Conservation (phyloP, 2,888 invertebrate genomes). For the Macrosoma leucophasiata region DNA sequence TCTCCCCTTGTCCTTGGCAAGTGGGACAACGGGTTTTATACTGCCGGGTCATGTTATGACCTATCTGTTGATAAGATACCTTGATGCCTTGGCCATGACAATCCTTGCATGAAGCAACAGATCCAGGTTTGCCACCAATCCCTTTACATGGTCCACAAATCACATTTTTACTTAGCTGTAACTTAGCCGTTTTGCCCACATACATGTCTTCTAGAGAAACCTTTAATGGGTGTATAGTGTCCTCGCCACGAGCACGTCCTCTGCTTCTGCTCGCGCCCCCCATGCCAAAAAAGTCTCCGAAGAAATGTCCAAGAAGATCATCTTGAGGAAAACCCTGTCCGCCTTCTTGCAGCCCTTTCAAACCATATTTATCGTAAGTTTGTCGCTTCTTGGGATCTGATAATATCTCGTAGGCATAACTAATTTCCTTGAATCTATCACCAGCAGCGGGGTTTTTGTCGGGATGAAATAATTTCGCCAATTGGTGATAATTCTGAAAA, state of each 20-base stretch:
- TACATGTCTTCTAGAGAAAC: conserved; percentile 94
- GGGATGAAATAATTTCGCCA: conserved; percentile 96
- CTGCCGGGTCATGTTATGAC: conserved; percentile 79
- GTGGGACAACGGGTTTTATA: conserved; percentile 77
- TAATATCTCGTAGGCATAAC: conserved; percentile 94
- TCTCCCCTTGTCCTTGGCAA: conserved; percentile 82
- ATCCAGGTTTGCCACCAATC: conserved; percentile 83
- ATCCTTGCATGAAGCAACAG: conserved; percentile 79
- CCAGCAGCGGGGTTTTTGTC: conserved; percentile 93
- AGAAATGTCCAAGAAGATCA: conserved; percentile 80
- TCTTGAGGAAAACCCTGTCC: conserved; percentile 76
- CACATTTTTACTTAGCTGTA: conserved; percentile 88
- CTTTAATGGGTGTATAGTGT: conserved; percentile 88
- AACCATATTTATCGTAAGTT: conserved; percentile 89
- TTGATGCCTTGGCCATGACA: conserved; percentile 88
- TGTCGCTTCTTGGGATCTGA: conserved; percentile 91
- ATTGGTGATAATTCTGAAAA: conserved; percentile 89
- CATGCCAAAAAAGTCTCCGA: conserved; percentile 78
- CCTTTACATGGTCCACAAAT: conserved; percentile 87
- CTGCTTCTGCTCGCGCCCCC: conserved; percentile 71
- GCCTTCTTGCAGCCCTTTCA: conserved; percentile 92
- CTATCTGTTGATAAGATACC: conserved; percentile 82
- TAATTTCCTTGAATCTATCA: conserved; percentile 96
- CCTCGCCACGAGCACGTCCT: conserved; percentile 82
- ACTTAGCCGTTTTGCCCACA: conserved; percentile 89